Evolutionary conservation across 2,888 invertebrate species (phyloP), one percentile per base, ranked within the genome.

Genomic region (Volucella zonaria): DNA sequence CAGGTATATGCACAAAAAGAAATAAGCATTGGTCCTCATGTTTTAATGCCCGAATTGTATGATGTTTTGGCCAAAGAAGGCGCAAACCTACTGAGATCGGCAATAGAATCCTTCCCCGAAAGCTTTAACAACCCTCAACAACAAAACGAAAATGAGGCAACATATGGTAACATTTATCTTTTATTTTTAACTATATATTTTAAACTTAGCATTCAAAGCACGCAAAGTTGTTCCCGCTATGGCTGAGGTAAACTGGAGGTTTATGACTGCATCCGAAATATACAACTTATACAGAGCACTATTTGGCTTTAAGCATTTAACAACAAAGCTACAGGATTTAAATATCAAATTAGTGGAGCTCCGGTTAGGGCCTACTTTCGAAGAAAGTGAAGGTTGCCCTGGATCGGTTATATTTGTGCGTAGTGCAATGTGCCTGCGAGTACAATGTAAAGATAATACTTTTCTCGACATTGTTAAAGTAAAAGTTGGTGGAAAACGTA

Each of bases 201-300:
- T 47, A 15, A 12, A 43, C 45, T 58, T 51, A 2, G 18, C 9
- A 11, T 58, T 93, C 94, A 86, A 90, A 96, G 97, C 97, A 51
- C 96, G 95, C 81, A 96, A 96, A 93, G 93, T 97, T 76, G 93
- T 93, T 38, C 92, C 94, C 77, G 90, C 91, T 71, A 93, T 95
- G 87, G 93, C 95, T 58, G 92, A 93, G 88, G 81, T 97, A 9
- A 92, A 93, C 87, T 97, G 96, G 96, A 89, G 93, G 1, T 90
- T 92, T 62, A 94, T 95, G 94, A 92, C 92, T 38, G 94, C 96
- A 1, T 87, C 87, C 47, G 92, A 95, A 89, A 92, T 97, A 11
- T 96, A 95, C 89, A 95, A 96, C 89, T 93, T 95, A 15, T 93
- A 95, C 88, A 93, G 97, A 88, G 96, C 96, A 0, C 90, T 97